Conservation (phyloP, 2,888 invertebrate genomes). For the Drosophila falleni region DNA sequence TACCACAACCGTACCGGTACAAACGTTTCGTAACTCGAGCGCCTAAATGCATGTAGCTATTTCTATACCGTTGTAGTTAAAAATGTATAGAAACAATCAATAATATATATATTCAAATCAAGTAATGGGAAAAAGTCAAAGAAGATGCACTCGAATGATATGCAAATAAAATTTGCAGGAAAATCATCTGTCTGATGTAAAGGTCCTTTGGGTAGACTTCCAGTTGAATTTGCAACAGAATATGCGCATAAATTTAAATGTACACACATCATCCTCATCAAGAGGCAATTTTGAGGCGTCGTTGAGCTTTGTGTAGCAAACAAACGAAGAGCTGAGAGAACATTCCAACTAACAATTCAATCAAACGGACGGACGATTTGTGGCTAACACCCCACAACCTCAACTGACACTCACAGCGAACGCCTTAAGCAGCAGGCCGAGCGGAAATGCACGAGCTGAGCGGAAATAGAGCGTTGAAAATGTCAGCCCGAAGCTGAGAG, state of each 20-base stretch:
- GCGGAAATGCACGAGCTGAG: conserved; percentile 67
- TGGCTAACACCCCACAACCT: conserved; percentile 54
- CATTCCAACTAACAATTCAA: conserved; percentile 66
- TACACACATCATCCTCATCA: conserved; percentile 48
- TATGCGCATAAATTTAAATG: conserved; percentile 25
- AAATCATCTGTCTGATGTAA: conserved; percentile 26
- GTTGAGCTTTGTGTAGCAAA: background rate
- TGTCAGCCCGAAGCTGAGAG: conserved; percentile 26
- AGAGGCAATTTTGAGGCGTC: conserved; percentile 55
- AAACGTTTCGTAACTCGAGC: no score
- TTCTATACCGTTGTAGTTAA: no score
- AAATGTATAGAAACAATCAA: no score
- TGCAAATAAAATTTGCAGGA: conserved; percentile 51
- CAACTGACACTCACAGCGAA: conserved; percentile 33
- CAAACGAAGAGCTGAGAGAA: conserved; percentile 27
- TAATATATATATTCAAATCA: no score
- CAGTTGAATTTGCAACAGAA: conserved; percentile 1
- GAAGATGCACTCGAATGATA: conserved; percentile 31
- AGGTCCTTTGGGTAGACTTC: background rate
- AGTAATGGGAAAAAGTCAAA: background rate
- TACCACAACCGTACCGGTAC: no score
- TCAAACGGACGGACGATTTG: conserved; percentile 70
- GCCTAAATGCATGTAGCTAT: no score
- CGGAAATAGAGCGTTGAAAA: conserved; percentile 66
- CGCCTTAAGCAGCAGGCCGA: conserved; percentile 55